These are phyloP conservation scores for Hippopotamus amphibius DNA, from an alignment of 2,113 vertebrate species.

Conservation along the genomic window DNA sequence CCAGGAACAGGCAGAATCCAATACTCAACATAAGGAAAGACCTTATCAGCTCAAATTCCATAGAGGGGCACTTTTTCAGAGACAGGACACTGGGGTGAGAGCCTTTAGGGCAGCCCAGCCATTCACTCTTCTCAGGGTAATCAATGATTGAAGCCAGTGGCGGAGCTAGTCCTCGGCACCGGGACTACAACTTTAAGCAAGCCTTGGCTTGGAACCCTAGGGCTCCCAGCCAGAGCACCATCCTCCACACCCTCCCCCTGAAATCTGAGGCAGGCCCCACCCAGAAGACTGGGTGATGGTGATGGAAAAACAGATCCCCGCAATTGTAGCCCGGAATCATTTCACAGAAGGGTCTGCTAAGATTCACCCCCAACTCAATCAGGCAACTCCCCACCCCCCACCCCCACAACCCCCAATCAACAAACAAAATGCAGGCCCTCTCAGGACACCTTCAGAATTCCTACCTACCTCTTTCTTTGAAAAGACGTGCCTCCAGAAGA, in stretches of 20 bases:
- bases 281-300: slow-evolving; percentile 72
- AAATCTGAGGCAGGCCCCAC: slow-evolving; percentile 78
- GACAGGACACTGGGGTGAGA: not conserved
- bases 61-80: slow-evolving; percentile 13
- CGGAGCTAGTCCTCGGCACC: not conserved
- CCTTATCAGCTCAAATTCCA: not conserved
- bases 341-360: slow-evolving; percentile 60
- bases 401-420: not conserved
- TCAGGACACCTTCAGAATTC: not conserved
- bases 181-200: slow-evolving; percentile 74
- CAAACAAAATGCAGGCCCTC: slow-evolving; percentile 7
- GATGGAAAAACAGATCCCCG: slow-evolving; percentile 78
- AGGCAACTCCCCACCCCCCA: not conserved
- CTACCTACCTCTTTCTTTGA: slow-evolving; percentile 3
- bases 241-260: slow-evolving; percentile 71
- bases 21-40: not conserved
- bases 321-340: slow-evolving; percentile 34
- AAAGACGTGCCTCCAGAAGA: slow-evolving; percentile 29
- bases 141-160: not conserved
- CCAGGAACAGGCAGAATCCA: slow-evolving; percentile 46
- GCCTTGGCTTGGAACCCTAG: slow-evolving; percentile 59
- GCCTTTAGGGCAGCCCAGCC: not conserved
- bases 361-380: not conserved
- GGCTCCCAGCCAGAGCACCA: slow-evolving; percentile 64
- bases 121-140: not conserved